phyloP scores from a whole-genome alignment of 2,888 invertebrate genomes.

The Volucella zonaria region DNA sequence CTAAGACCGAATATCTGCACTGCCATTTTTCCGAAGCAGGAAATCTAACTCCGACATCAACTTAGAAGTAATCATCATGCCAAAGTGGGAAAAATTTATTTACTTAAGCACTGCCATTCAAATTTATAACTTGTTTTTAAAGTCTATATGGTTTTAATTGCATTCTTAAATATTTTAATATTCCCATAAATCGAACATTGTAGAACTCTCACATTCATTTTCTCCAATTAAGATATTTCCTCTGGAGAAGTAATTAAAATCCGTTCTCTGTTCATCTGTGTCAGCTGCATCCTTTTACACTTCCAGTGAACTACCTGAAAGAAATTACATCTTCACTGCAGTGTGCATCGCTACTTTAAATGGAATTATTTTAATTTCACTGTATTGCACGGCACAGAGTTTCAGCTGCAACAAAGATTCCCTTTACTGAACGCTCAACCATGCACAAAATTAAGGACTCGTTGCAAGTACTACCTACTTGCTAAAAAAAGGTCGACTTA shows the following conservation, averaged over 20 bases:
- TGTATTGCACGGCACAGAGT: neutral
- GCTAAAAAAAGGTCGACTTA: neutral
- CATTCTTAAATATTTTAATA: neutral
- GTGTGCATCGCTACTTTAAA: constrained; percentile 15
- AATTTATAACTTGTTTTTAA: too few species aligned
- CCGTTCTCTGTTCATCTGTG: neutral
- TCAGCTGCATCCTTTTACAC: constrained; percentile 10
- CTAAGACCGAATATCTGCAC: too few species aligned
- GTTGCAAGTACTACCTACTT: neutral
- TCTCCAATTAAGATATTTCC: neutral
- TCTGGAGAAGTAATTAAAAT: neutral
- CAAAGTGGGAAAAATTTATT: too few species aligned
- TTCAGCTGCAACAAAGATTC: neutral
- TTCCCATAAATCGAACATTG: neutral
- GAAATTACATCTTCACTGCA: constrained; percentile 22
- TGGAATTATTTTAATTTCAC: constrained; percentile 33
- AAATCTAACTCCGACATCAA: too few species aligned
- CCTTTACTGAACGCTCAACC: neutral
- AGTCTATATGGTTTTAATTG: too few species aligned
- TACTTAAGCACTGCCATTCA: too few species aligned
- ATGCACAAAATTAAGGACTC: neutral
- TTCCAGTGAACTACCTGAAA: neutral
- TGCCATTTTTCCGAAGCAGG: too few species aligned
- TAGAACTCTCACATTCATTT: neutral
- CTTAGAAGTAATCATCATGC: too few species aligned